Evolutionary conservation across 2,888 invertebrate species (phyloP), one percentile per base, ranked within the genome.

Genomic region (Augiades crinisus): DNA sequence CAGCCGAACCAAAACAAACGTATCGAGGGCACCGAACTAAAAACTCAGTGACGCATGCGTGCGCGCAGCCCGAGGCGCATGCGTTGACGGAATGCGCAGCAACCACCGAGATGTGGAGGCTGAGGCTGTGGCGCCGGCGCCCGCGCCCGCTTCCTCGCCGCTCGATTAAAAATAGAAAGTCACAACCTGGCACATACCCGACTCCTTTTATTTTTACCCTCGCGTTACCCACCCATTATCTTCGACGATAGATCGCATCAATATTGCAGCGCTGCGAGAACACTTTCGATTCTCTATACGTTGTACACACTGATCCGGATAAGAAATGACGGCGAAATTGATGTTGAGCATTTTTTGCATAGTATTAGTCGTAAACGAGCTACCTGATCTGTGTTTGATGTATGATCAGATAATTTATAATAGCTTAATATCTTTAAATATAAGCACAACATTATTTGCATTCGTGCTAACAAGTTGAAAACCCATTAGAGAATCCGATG

Each of bases 121-220:
- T 81, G 84, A 84, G 83, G 85, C 86, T 81, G 82, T 67, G 75
- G 81, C 84, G 75, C 75, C 72, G 65, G 71, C 61, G 70, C 64
- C 70, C 65, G 75, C 76, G 72, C 72, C 75, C 72, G 75, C 80
- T 77, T 79, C 86, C 85, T 83, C 78, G 78, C 80, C 78, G 71
- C 79, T 77, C 75, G 78, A 78, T 78, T 82, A 86, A 87, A 88
- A 89, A 89, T 89, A 89, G 89, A 89, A 89, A 89, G 89, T 81
- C 72, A 68, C 68, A 82, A 82, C 78, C 78, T 68, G 77, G 70
- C 72, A 74, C 77, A 75, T 73, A 74, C 71, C 62, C 55, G 60
- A 76, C 70, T 81, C 81, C 81, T 82, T 84, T 84, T 81, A 79
- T 83, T 85, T 80, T 84, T 81, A 81, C 79, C 86, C 82, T 74